These are phyloP conservation scores for Liopterus haemorrhoidalis DNA, from an alignment of 2,888 invertebrate genomes.

Conservation along the genomic window DNA sequence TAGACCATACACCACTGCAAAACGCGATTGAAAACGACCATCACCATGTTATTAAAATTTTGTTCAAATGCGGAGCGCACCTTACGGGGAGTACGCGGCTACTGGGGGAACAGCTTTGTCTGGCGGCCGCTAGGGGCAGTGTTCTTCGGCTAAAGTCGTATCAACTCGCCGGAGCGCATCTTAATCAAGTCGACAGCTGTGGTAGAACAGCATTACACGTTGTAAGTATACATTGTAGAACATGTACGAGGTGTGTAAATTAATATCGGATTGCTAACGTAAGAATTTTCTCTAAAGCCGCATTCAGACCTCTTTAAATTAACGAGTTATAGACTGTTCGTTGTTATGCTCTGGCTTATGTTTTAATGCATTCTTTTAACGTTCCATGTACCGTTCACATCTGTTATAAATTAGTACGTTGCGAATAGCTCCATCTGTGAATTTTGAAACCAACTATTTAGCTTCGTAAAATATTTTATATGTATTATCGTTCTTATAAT, in stretches of 20 bases:
- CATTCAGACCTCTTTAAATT: too few species aligned
- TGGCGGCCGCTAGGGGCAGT: conserved; percentile 58
- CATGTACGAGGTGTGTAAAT: conserved; percentile 13
- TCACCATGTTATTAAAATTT: conserved; percentile 57
- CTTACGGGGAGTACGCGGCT: conserved; percentile 53
- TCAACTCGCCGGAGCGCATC: conserved; percentile 61
- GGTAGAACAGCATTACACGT: conserved; percentile 65
- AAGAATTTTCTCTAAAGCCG: too few species aligned
- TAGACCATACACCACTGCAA: conserved; percentile 64
- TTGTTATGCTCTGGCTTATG: too few species aligned
- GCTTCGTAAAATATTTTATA: too few species aligned
- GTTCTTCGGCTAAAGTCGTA: conserved; percentile 55
- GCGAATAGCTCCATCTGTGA: too few species aligned
- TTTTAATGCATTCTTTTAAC: too few species aligned
- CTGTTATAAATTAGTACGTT: too few species aligned
- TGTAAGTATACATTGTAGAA: conserved; percentile 39
- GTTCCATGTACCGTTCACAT: too few species aligned
- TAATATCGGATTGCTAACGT: too few species aligned
- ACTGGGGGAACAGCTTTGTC: conserved; percentile 62
- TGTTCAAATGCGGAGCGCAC: conserved; percentile 72
- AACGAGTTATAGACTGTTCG: too few species aligned
- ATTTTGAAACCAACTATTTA: too few species aligned
- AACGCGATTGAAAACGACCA: conserved; percentile 64
- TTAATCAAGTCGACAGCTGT: conserved; percentile 56
- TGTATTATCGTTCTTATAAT: too few species aligned